Evolutionary conservation across 2,797 vertebrate genomes (phyloP).

Genomic region (Nyctalus aviator): DNA sequence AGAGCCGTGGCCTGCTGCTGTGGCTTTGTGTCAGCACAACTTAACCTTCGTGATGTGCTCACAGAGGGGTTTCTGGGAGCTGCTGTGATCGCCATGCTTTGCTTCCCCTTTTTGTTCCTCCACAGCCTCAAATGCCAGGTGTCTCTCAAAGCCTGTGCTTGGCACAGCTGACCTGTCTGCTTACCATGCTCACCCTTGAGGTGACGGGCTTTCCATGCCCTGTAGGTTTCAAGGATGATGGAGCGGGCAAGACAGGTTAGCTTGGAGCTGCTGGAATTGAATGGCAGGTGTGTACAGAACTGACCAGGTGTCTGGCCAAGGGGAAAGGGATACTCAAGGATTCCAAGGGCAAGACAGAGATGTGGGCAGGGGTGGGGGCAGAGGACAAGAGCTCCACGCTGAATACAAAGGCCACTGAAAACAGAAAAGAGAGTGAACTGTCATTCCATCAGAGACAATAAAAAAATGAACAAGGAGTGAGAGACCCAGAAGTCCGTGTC

Average conservation of each 20-base stretch:
- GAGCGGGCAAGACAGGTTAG: background rate
- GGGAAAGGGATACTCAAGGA: background rate
- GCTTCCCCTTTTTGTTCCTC: conserved; percentile 46
- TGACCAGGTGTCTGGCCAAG: background rate
- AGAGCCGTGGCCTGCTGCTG: conserved; percentile 11
- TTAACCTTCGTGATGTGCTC: conserved; percentile 51
- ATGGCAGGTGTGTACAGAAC: background rate
- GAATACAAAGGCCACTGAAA: background rate
- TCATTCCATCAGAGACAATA: background rate
- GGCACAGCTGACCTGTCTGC: background rate
- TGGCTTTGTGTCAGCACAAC: conserved; percentile 10
- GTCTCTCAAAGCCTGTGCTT: background rate
- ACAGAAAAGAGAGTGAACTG: background rate
- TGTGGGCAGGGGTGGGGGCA: background rate
- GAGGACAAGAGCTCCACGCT: background rate
- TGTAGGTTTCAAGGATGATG: background rate
- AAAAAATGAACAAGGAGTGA: background rate
- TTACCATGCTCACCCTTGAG: background rate
- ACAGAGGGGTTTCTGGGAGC: conserved; percentile 16
- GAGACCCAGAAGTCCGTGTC: background rate
- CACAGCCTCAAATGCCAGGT: background rate
- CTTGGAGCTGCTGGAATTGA: background rate
- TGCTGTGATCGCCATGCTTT: background rate
- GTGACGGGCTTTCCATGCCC: background rate
- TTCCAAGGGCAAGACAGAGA: background rate